Evolutionary conservation across 1,140 invertebrate genomes (phyloP).

Genomic region (Leptonema lineaticorne): DNA sequence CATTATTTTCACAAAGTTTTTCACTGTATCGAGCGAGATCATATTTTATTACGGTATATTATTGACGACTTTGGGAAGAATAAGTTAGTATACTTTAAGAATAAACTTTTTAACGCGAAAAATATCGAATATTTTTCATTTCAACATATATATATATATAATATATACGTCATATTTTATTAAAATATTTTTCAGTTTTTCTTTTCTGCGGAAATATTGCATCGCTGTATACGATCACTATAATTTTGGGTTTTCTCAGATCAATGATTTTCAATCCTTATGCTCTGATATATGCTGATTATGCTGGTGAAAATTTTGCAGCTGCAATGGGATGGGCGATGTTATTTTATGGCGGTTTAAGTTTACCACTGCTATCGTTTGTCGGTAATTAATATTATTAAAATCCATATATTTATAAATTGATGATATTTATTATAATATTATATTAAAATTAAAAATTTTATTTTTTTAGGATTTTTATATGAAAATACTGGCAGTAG

Average conservation of each 20-base stretch:
- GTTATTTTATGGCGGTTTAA: not conserved
- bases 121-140: too few relatives aligned
- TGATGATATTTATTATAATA: too few relatives aligned
- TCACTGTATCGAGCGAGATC: not conserved
- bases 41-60: conserved; percentile 9
- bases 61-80: not conserved
- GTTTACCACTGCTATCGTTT: not conserved
- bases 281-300: conserved; percentile 7
- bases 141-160: too few relatives aligned
- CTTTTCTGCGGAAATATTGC: not conserved
- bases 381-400: too few relatives aligned
- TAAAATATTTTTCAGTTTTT: conserved; percentile 15
- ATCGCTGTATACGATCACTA: not conserved
- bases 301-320: conserved; percentile 4
- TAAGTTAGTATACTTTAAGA: too few relatives aligned
- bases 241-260: conserved; percentile 16
- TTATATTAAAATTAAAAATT: too few relatives aligned
- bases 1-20: conserved; percentile 10
- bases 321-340: not conserved
- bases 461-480: not conserved
- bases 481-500: not conserved
- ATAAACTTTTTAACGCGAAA: too few relatives aligned
- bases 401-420: too few relatives aligned
- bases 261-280: not conserved
- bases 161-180: too few relatives aligned